Conservation (phyloP, 2,888 invertebrate genomes). For the Crematogaster levior region DNA sequence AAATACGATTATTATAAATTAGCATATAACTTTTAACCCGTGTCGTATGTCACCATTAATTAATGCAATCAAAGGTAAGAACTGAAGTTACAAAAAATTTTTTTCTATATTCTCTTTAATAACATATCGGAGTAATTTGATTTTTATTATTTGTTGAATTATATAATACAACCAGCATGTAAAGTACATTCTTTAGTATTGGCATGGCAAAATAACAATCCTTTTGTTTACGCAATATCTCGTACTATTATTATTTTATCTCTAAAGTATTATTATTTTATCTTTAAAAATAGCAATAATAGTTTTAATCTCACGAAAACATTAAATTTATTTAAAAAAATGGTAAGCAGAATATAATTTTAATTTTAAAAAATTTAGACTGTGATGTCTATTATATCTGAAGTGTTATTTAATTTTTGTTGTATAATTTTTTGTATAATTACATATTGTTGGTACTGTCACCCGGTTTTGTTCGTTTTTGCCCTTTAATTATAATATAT, state of each 20-base stretch:
- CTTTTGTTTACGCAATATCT: not conserved
- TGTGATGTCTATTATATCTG: not conserved
- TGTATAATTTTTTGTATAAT: no score
- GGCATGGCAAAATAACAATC: not conserved
- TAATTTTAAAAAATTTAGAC: not conserved
- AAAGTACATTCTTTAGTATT: not conserved
- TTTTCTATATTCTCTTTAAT: not conserved
- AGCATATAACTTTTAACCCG: slow-evolving; percentile 26
- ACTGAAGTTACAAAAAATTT: not conserved
- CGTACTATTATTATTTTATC: not conserved
- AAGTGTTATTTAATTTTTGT: no score
- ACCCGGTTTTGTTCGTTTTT: no score
- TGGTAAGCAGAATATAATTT: not conserved
- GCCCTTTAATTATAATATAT: no score
- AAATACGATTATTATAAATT: slow-evolving; percentile 44
- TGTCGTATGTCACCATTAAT: not conserved
- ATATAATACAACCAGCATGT: no score
- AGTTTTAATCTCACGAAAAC: not conserved
- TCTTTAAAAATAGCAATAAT: not conserved
- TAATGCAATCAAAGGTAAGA: not conserved
- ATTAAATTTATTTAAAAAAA: not conserved
- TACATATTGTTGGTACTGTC: no score
- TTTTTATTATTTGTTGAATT: not conserved
- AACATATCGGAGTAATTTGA: not conserved
- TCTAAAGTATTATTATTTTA: not conserved